phyloP scores from a whole-genome alignment of 2,888 invertebrate genomes.

The Chelonus formosanus region DNA sequence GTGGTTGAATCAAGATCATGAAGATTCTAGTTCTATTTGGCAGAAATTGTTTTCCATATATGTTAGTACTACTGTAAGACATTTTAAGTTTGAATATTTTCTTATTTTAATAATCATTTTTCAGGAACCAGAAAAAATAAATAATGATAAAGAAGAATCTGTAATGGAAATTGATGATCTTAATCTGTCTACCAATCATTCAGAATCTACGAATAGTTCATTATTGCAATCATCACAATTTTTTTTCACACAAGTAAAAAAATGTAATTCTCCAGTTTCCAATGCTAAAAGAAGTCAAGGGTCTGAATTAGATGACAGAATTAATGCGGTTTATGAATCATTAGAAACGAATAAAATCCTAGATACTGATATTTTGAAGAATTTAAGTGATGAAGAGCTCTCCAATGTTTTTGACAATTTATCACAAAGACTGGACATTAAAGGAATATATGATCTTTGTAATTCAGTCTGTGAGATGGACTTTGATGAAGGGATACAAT shows the following conservation, averaged over 20 bases:
- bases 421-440: slow-evolving; percentile 43
- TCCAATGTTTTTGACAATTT: slow-evolving; percentile 43
- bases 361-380: slow-evolving; percentile 44
- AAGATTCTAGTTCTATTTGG: too few species aligned
- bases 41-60: too few species aligned
- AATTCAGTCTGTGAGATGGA: slow-evolving; percentile 45
- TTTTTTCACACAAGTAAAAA: slow-evolving; percentile 24
- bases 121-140: too few species aligned
- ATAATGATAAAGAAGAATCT: too few species aligned
- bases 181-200: too few species aligned
- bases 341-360: slow-evolving; percentile 48
- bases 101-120: too few species aligned
- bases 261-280: neutral
- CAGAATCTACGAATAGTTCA: too few species aligned
- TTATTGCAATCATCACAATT: slow-evolving; percentile 8
- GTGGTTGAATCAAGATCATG: too few species aligned
- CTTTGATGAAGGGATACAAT: slow-evolving; percentile 47
- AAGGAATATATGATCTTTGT: slow-evolving; percentile 52
- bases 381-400: slow-evolving; percentile 46
- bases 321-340: slow-evolving; percentile 47
- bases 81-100: too few species aligned
- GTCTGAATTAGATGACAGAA: slow-evolving; percentile 39
- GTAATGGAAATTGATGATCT: too few species aligned
- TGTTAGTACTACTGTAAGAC: too few species aligned
- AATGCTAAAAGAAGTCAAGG: neutral